A percentile compares a stretch with the other conserved stretches of the same genome.
Evolutionary conservation across 2,797 vertebrate species (phyloP).

Genomic region (Gastrophryne carolinensis): DNA sequence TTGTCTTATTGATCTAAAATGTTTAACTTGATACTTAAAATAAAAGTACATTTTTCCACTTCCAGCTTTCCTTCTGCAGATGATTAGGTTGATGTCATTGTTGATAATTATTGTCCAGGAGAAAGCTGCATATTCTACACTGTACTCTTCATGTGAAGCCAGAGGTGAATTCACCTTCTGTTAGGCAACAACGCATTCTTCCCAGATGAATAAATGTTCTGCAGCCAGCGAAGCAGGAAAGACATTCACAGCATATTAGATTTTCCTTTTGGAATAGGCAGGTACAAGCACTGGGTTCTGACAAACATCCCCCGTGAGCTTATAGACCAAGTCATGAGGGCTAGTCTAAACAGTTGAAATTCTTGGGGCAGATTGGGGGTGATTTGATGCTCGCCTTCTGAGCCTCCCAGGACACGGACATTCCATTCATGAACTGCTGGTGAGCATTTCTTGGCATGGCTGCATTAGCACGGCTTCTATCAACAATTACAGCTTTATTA

Average conservation of each 20-base stretch:
- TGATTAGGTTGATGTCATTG: constrained; percentile 12
- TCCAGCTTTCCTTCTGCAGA: neutral
- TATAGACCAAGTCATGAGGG: constrained; percentile 1
- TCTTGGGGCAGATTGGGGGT: constrained; percentile 15
- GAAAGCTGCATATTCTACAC: neutral
- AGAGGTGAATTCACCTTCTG: constrained; percentile 20
- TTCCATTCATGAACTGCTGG: constrained; percentile 16
- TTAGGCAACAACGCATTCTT: constrained; percentile 2
- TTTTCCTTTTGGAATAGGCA: neutral
- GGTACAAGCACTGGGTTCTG: constrained; percentile 25
- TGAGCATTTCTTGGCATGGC: constrained; percentile 5
- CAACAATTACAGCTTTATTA: neutral
- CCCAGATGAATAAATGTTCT: constrained; percentile 6
- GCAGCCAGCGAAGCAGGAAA: neutral
- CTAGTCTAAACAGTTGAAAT: constrained; percentile 15
- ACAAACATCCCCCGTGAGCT: constrained; percentile 20
- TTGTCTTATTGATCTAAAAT: no score
- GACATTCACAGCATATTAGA: neutral
- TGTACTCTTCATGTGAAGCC: constrained; percentile 3
- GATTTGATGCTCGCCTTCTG: neutral
- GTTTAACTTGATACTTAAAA: neutral
- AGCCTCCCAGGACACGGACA: neutral
- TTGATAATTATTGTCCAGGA: constrained; percentile 30
- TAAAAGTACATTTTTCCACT: neutral
- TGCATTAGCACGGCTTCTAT: constrained; percentile 9